Evolutionary conservation across 2,113 vertebrate genomes (phyloP).

Genomic region (Vireo altiloquus): DNA sequence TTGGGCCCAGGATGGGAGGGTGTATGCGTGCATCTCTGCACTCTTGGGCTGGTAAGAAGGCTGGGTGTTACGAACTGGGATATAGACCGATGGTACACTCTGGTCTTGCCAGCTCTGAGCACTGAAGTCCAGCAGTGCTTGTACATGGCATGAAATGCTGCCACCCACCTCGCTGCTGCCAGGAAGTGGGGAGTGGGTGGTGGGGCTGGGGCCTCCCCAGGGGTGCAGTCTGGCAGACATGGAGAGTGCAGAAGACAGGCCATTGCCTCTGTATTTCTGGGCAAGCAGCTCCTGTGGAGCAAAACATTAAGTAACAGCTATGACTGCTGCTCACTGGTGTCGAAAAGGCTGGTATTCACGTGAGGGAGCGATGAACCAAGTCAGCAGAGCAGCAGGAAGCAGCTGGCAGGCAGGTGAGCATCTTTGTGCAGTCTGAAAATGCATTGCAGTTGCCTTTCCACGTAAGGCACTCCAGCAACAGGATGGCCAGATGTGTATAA

Average conservation of each 20-base stretch:
- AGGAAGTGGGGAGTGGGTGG: neutral
- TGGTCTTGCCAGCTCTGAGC: neutral
- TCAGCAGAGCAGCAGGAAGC: neutral
- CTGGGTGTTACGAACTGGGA: rapidly evolving
- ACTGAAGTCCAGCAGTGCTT: neutral
- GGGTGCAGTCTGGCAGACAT: neutral
- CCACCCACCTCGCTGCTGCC: neutral
- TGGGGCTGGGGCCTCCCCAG: neutral
- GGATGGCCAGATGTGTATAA: neutral
- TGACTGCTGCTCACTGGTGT: neutral
- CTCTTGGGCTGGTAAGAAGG: neutral
- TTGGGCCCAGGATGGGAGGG: neutral
- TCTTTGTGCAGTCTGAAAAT: neutral
- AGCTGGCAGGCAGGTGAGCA: slow-evolving; percentile 18
- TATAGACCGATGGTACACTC: neutral
- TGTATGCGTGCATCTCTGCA: neutral
- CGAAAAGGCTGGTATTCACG: neutral
- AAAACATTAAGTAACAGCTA: slow-evolving; percentile 3
- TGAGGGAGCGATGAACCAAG: neutral
- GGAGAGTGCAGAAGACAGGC: neutral
- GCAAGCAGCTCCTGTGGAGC: neutral
- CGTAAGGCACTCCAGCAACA: neutral
- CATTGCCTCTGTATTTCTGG: neutral
- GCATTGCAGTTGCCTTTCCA: neutral
- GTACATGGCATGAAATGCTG: neutral